These are phyloP conservation scores for Zeus faber DNA, from an alignment of 2,113 vertebrate species.

Conservation along the genomic window DNA sequence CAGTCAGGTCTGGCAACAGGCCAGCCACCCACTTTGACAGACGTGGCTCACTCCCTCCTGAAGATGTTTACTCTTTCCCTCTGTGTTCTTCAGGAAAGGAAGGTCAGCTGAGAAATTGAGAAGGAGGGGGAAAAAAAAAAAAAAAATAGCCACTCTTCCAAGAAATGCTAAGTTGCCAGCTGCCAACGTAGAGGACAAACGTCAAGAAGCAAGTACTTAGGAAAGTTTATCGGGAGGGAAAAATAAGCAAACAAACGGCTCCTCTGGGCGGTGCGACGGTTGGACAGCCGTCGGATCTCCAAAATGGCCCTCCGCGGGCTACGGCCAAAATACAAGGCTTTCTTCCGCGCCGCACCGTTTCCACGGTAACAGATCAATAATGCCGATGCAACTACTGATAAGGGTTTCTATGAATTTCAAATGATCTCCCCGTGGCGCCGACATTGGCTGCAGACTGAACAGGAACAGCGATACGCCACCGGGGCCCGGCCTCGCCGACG, in stretches of 20 bases:
- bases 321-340: conserved; percentile 21
- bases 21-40: conserved; percentile 73
- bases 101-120: conserved; percentile 46
- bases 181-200: conserved; percentile 40
- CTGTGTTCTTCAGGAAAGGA: conserved; percentile 44
- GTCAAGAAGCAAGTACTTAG: conserved; percentile 31
- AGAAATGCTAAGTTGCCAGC: too few relatives aligned
- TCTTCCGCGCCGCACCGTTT: conserved; percentile 20
- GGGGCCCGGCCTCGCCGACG: conserved; percentile 33
- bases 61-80: conserved; percentile 53
- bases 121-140: not conserved
- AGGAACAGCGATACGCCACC: conserved; percentile 53
- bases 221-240: conserved; percentile 36
- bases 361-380: conserved; percentile 62
- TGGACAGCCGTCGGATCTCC: conserved; percentile 28
- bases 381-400: conserved; percentile 49
- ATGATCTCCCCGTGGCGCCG: conserved; percentile 41
- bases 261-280: conserved; percentile 33
- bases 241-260: conserved; percentile 13
- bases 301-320: conserved; percentile 20
- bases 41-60: conserved; percentile 55
- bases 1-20: conserved; percentile 66
- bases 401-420: conserved; percentile 70
- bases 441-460: conserved; percentile 42
- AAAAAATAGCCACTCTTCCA: not conserved